A percentile compares a stretch with the other conserved stretches of the same genome.
These are phyloP conservation scores for Sterrhoptilus dennistouni DNA, from an alignment of 2,113 vertebrate genomes.

Conservation along the genomic window DNA sequence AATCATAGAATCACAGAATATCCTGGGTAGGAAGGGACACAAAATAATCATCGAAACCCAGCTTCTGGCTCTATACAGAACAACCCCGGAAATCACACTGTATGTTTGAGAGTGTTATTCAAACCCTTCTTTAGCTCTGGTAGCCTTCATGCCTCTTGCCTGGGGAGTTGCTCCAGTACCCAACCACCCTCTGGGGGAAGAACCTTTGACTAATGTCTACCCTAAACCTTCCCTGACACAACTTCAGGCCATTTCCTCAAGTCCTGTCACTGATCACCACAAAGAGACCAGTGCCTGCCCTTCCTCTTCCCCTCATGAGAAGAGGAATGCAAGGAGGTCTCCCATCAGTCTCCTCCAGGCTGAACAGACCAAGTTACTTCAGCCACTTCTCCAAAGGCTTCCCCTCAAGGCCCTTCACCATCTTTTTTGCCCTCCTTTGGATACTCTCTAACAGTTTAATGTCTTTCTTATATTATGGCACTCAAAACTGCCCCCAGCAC, in stretches of 20 bases:
- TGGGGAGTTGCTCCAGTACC: background rate
- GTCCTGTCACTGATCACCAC: background rate
- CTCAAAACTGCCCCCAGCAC: background rate
- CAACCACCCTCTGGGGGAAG: background rate
- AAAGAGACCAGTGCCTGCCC: background rate
- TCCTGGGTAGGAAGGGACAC: background rate
- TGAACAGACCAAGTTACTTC: background rate
- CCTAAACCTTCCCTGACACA: background rate
- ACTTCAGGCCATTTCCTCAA: background rate
- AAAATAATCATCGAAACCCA: background rate
- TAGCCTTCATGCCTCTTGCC: background rate
- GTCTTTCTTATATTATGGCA: background rate
- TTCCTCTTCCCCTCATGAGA: background rate
- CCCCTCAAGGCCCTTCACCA: background rate
- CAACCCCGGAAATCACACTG: background rate
- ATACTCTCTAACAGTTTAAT: accelerated
- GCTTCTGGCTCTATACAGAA: background rate
- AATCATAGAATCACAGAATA: background rate
- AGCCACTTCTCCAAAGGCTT: accelerated
- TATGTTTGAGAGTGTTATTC: background rate
- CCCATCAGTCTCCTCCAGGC: background rate
- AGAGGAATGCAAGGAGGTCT: no score
- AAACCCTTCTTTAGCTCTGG: background rate
- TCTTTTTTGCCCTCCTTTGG: accelerated
- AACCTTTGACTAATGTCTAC: background rate